A percentile compares a stretch with the other conserved stretches of the same genome.
These are phyloP conservation scores for Holcopasites calliopsidis DNA, from an alignment of 1,140 invertebrate species.

Conservation along the genomic window DNA sequence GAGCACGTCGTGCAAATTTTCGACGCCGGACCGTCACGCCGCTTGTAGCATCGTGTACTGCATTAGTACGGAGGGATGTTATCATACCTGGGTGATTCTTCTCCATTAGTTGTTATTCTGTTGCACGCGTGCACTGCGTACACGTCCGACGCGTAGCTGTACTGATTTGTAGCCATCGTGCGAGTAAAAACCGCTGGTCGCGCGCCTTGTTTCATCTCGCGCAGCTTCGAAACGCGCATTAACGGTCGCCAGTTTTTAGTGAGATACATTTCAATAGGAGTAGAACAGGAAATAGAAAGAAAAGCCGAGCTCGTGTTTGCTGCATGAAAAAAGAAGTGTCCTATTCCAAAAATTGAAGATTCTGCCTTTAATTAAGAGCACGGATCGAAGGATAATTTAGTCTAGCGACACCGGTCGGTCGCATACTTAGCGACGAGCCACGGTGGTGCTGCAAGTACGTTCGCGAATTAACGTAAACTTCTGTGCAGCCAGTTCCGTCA, in stretches of 20 bases:
- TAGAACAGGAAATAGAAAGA: slow-evolving; percentile 5
- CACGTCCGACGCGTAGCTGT: slow-evolving; percentile 34
- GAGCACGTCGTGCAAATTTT: slow-evolving; percentile 10
- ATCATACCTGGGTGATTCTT: slow-evolving; percentile 65
- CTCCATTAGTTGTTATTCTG: slow-evolving; percentile 61
- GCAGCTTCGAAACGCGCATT: slow-evolving; percentile 24
- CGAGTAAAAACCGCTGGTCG: slow-evolving; percentile 19
- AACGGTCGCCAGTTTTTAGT: background rate
- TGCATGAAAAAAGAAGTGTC: too few species aligned
- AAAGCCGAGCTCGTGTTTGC: too few species aligned
- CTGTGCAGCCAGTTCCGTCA: slow-evolving; percentile 39
- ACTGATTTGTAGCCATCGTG: slow-evolving; percentile 56
- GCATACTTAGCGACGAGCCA: background rate
- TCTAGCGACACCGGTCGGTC: background rate
- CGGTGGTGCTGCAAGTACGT: slow-evolving; percentile 41
- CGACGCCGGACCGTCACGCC: slow-evolving; percentile 10
- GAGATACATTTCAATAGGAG: slow-evolving; percentile 14
- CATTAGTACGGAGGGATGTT: slow-evolving; percentile 63
- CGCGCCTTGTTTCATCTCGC: slow-evolving; percentile 37
- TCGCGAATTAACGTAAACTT: slow-evolving; percentile 60
- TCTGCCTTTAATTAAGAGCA: slow-evolving; percentile 31
- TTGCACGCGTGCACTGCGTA: too few species aligned
- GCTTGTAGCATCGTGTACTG: slow-evolving; percentile 54
- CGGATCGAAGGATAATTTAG: slow-evolving; percentile 4
- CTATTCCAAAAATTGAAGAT: background rate